Evolutionary conservation across 2,797 vertebrate species (phyloP), one percentile per base, ranked within the genome.

Genomic region (Hirundo rustica): DNA sequence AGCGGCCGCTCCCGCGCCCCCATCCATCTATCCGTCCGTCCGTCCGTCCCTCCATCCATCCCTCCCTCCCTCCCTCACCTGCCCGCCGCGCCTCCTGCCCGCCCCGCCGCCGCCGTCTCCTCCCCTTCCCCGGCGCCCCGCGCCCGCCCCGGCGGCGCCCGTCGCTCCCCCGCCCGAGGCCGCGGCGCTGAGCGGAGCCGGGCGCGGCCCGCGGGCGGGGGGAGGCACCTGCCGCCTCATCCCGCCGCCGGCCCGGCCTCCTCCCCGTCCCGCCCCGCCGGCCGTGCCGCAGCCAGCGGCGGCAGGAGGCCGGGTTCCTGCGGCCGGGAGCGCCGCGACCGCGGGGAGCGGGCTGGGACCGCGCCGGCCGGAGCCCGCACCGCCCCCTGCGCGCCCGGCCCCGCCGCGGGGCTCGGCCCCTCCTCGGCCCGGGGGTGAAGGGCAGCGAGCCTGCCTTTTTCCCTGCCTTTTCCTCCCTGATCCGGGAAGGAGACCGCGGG

Each of bases 211-310:
- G 40, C 40, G 58, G 70, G 21, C 45, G 45, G 57, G 76, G 67
- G 88, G 73, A 80, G 75, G 82, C 82, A 91, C 89, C 89, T 91
- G 88, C 81, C 51, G 65, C 77, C 65, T 45, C 45, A 54, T 67
- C 50, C 10, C 44, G 36, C 54, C 54, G 81, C 81, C 79, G 72
- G 79, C 71, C 72, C 79, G 88, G 73, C 73, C 73, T 76, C 62
- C 57, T 91, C 38, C 71, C 77, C 77, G 61, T 36, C 36, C 36
- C 36, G 36, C 90, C 85, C 89, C 71, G 72, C 77, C 58, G 34
- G 32, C 78, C 21, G 47, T 21, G 74, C 75, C 58, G 30, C 65
- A 44, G 74, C n/a, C 57, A 26, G 25, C 26, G 45, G 51, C 48
- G 50, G n/a, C 9, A 7, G 36, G 11, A 16, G 50, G 26, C 70